Evolutionary conservation across 1,140 invertebrate genomes (phyloP).

Genomic region (Nasonia vitripennis): DNA sequence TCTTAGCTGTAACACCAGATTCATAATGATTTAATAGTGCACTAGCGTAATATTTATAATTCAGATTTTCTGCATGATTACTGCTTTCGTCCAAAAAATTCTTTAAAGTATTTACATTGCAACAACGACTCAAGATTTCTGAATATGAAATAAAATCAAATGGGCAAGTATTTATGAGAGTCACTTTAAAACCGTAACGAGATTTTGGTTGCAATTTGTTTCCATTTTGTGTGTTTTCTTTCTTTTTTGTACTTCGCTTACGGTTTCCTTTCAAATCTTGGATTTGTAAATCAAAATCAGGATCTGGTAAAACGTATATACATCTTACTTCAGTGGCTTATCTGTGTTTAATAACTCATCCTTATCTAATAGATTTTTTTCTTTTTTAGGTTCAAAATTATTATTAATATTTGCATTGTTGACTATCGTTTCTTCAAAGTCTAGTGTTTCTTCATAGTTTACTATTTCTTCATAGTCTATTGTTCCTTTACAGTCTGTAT

Average conservation of each 20-base stretch:
- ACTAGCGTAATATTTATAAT: conserved; percentile 6
- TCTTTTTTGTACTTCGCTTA: background rate
- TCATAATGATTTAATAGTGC: background rate
- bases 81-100: background rate
- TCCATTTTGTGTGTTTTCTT: background rate
- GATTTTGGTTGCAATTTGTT: background rate
- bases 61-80: background rate
- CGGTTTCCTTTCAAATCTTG: background rate
- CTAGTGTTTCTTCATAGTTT: too few relatives aligned
- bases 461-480: too few relatives aligned
- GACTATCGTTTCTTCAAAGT: too few relatives aligned
- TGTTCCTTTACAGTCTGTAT: too few relatives aligned
- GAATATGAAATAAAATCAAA: background rate
- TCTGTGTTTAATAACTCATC: too few relatives aligned
- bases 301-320: background rate
- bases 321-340: background rate
- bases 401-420: too few relatives aligned
- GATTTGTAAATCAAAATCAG: background rate
- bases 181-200: background rate
- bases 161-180: background rate
- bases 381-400: too few relatives aligned
- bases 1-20: background rate
- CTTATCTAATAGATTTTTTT: too few relatives aligned
- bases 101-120: background rate
- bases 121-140: background rate